Percentiles rank a stretch among this genome's conserved stretches.
phyloP scores from a whole-genome alignment of 1,140 invertebrate species.

The Drosophila rhopaloa region DNA sequence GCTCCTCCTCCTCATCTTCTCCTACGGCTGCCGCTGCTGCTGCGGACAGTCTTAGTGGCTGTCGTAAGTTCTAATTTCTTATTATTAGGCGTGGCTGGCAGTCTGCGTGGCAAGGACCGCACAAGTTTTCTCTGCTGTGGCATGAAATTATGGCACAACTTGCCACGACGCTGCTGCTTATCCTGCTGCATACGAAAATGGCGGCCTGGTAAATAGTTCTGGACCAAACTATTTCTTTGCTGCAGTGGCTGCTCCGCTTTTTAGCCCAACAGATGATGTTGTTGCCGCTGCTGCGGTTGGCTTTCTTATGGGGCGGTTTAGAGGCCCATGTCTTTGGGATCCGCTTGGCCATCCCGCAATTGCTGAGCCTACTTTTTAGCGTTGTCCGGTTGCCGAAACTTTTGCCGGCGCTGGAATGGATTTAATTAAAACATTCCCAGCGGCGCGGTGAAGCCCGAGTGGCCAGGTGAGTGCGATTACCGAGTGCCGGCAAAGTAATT shows the following conservation, averaged over 20 bases:
- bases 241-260: constrained; percentile 26
- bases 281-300: constrained; percentile 56
- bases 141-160: constrained; percentile 81
- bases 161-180: constrained; percentile 35
- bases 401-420: constrained; percentile 43
- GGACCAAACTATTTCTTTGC: constrained; percentile 73
- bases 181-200: constrained; percentile 74
- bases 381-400: constrained; percentile 24
- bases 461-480: constrained; percentile 30
- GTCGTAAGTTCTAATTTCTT: constrained; percentile 83
- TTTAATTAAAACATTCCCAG: constrained; percentile 70
- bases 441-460: constrained; percentile 12
- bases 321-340: constrained; percentile 48
- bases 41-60: constrained; percentile 79
- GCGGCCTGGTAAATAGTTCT: constrained; percentile 77
- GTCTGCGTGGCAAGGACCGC: constrained; percentile 44
- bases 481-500: constrained; percentile 50
- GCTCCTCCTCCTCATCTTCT: constrained; percentile 2
- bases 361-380: constrained; percentile 68
- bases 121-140: constrained; percentile 75
- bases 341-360: constrained; percentile 41
- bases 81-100: constrained; percentile 75
- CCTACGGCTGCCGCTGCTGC: constrained; percentile 38
- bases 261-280: constrained; percentile 13
- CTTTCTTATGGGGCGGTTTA: constrained; percentile 58